phyloP scores from a whole-genome alignment of 92 coral and sea anemone species.

The Metridium senile region DNA sequence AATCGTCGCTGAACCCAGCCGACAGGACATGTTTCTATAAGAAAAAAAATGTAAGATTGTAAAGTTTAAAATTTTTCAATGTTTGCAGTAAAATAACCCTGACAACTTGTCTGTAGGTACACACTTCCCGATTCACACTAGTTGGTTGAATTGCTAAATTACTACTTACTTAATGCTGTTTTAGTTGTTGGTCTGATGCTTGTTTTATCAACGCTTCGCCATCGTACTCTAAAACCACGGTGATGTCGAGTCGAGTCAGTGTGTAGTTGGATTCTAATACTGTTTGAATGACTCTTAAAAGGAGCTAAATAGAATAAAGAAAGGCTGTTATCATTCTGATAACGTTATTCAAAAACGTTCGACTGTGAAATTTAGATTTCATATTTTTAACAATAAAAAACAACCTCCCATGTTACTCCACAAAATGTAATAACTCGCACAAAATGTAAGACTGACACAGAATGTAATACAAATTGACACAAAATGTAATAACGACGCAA shows the following conservation, averaged over 20 bases:
- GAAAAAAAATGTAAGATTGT: no score
- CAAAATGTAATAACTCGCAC: no score
- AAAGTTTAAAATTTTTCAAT: no score
- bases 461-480: no score
- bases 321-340: no score
- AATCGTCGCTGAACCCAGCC: slow-evolving; percentile 32
- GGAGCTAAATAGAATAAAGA: slow-evolving; percentile 16
- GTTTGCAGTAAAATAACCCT: no score
- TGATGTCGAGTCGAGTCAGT: slow-evolving; percentile 40
- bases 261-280: slow-evolving; percentile 50
- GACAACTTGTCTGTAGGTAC: neutral
- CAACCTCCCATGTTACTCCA: no score
- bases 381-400: no score
- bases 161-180: slow-evolving; percentile 20
- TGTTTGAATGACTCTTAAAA: slow-evolving; percentile 30
- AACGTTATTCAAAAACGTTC: no score
- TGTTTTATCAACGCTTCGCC: slow-evolving; percentile 41
- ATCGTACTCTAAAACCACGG: slow-evolving; percentile 50
- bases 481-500: no score
- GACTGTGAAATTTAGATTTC: no score
- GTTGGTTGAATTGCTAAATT: neutral
- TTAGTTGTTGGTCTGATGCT: neutral
- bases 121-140: neutral
- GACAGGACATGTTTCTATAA: slow-evolving; percentile 20
- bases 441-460: no score